Base-by-base conservation (phyloP, 2,113 vertebrate genomes). In the Hippocampus barbouri region DNA sequence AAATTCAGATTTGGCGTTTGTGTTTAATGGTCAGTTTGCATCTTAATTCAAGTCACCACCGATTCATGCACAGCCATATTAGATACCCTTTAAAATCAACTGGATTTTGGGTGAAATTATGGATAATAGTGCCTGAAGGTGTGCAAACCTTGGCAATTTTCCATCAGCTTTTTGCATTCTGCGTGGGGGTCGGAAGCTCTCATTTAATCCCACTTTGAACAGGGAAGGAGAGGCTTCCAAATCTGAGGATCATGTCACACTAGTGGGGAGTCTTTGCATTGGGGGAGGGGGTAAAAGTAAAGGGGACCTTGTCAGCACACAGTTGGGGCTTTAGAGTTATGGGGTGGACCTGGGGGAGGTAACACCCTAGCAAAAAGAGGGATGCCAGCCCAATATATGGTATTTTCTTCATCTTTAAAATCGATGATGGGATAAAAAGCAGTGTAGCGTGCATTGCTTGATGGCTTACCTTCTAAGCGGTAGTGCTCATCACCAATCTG, bases 391-490 rank as follows among this genome's bases (percentile, higher is more conserved):
- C 38, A 56, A 70, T 38, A 72, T 47, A 40, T 54, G 72, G 27
- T 30, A 30, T 61, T 61, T 59, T 59, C 3, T 25, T 25, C 12
- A 59, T 59, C 56, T 27, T 14, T 27, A 27, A 59, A 23, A 59
- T 59, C 2, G 12, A 25, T n/a, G 23, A 12, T 59, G 2, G 56
- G 1, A 34, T 18, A 11, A 77, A 43, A 75, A 64, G 18, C 45
- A 59, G n/a, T 38, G 54, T 16, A 60, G 41, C 1, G 4, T 59
- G 69, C 8, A 11, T 57, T 1, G 54, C 51, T 70, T 61, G 20
- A 63, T 18, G 21, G 5, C 86, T 74, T 95, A 99, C 97, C 96
- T 95, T 98, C 95, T 75, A 99, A 92, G 60, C 94, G 95, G 85
- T 96, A 98, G 82, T 95, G 94, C 82, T 96, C 96, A 76, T 96